phyloP scores from a whole-genome alignment of 2,888 invertebrate genomes.

The Frankliniella fusca region DNA sequence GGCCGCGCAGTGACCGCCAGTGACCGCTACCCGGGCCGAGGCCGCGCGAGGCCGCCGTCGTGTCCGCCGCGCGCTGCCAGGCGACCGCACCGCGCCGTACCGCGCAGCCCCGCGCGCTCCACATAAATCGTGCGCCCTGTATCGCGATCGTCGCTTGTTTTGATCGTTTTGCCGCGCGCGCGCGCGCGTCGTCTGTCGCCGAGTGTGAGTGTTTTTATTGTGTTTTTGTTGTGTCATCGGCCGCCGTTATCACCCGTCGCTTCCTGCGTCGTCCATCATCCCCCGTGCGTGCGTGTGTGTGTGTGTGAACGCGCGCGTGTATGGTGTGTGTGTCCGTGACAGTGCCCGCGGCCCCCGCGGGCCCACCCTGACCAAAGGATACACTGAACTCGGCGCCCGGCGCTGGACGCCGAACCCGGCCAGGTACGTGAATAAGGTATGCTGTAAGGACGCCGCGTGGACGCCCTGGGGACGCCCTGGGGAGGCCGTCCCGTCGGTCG shows the following conservation, averaged over 20 bases:
- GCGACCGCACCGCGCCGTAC: neutral
- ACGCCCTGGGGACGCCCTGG: no score
- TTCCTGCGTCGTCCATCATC: neutral
- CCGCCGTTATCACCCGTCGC: neutral
- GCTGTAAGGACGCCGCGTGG: no score
- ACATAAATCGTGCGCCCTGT: neutral
- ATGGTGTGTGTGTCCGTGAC: neutral
- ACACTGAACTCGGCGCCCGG: no score
- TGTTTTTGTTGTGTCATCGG: neutral
- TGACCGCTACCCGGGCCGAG: neutral
- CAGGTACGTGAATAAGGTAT: no score
- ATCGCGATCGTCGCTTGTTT: slow-evolving; percentile 6
- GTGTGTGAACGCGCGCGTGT: neutral
- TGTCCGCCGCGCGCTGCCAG: neutral
- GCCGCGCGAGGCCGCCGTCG: neutral
- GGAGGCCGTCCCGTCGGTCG: no score
- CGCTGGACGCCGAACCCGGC: no score
- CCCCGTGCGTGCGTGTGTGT: neutral
- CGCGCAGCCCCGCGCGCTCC: neutral
- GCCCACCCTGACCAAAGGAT: no score
- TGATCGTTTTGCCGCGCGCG: neutral
- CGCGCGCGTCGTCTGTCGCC: neutral
- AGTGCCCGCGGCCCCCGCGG: no score
- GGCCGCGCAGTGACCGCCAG: neutral
- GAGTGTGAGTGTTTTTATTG: neutral